Evolutionary conservation across 1,140 invertebrate species (phyloP), one percentile per base, ranked within the genome.

Genomic region (Sinella curviseta): DNA sequence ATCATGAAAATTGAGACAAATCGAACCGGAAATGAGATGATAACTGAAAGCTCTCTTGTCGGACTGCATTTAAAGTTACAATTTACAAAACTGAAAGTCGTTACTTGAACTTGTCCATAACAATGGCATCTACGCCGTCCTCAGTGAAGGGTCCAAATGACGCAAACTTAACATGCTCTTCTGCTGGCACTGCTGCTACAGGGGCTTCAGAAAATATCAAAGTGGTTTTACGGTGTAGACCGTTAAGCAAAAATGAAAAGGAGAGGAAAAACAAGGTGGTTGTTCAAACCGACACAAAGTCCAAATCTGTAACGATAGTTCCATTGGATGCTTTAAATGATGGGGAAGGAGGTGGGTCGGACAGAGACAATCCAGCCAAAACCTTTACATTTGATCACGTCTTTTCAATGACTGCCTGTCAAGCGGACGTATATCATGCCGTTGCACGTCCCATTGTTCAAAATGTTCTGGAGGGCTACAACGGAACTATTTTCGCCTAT

Each of bases 171-270:
- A n/a, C n/a, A n/a, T n/a, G n/a, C n/a, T n/a, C n/a, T n/a, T n/a
- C n/a, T n/a, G n/a, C 20, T 48, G 39, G 20, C 39, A 8, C 8
- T 48, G 8, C 39, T 48, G 39, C 14, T 60, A n/a, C 8, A 3
- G 74, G 2, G 39, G 8, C 74, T 8, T 8, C 34, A 76, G 90
- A 90, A 78, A 91, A 90, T 84, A 89, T 90, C 60, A 90, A 94
- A 80, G 96, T 97, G 36, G 94, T 96, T 35, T 93, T 97, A 24
- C 89, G 96, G 78, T 92, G 95, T 80, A 90, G 96, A 77, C 96
- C 96, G 0, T 90, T 97, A 85, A 95, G 92, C 86, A 91, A 92
- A 85, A 91, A 91, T 84, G 95, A 97, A 87, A 88, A 91, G 78
- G 87, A 91, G 60, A 88, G 90, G 35, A 91, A 91, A 60, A 90